phyloP scores from a whole-genome alignment of 2,888 invertebrate genomes.

The Pristionchus japonicus region DNA sequence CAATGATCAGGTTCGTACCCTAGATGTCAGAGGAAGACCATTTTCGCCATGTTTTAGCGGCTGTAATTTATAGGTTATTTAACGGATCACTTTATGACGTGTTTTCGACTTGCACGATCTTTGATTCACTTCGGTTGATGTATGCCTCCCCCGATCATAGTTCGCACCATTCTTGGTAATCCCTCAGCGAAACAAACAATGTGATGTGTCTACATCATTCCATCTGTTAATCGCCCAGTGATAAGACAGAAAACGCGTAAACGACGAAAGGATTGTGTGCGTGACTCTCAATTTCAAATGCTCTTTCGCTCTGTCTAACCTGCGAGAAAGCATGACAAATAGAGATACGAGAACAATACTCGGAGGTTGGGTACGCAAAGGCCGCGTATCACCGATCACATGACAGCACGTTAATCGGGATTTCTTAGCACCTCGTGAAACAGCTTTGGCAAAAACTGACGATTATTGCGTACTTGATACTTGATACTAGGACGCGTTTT shows the following conservation, averaged over 20 bases:
- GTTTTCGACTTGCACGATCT: too few relatives aligned
- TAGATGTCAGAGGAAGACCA: too few relatives aligned
- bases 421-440: background rate
- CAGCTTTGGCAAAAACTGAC: background rate
- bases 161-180: background rate
- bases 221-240: background rate
- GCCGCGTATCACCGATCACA: background rate
- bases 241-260: background rate
- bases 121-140: too few relatives aligned
- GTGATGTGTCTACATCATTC: background rate
- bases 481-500: background rate
- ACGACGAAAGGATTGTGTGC: background rate
- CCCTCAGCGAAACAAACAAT: background rate
- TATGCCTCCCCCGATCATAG: background rate
- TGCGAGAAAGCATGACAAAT: too few relatives aligned
- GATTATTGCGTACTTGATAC: background rate
- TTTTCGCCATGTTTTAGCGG: too few relatives aligned
- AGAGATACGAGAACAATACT: too few relatives aligned
- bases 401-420: background rate
- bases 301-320: background rate
- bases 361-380: too few relatives aligned
- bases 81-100: too few relatives aligned
- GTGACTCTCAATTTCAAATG: background rate
- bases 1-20: too few relatives aligned
- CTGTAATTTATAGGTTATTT: too few relatives aligned